Conservation (phyloP, 2,888 invertebrate species). For the Thymelicus sylvestris region DNA sequence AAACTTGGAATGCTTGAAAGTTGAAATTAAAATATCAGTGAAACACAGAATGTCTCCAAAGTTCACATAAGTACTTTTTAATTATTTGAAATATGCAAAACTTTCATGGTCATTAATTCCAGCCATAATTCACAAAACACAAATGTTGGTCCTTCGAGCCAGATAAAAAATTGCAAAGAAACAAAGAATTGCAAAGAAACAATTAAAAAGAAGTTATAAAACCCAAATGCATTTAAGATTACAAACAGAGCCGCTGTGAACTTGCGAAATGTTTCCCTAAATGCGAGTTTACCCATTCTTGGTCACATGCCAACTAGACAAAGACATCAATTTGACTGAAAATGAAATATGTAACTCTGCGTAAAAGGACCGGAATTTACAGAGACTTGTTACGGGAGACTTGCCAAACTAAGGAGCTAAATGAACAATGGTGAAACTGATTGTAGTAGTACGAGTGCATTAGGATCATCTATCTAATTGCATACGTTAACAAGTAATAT, state of each 20-base stretch:
- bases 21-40: too few relatives aligned
- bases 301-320: conserved; percentile 35
- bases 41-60: too few relatives aligned
- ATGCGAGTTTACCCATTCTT: conserved; percentile 31
- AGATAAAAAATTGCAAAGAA: background rate
- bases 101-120: background rate
- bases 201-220: conserved; percentile 16
- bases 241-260: conserved; percentile 25
- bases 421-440: conserved; percentile 12
- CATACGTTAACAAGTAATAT: too few relatives aligned
- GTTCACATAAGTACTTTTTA: background rate
- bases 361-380: conserved; percentile 36
- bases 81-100: background rate
- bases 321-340: conserved; percentile 36
- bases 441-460: background rate
- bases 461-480: too few relatives aligned
- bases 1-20: too few relatives aligned
- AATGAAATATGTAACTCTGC: conserved; percentile 35
- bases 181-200: background rate
- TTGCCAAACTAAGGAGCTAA: conserved; percentile 23
- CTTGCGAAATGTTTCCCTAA: conserved; percentile 25
- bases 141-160: conserved; percentile 1
- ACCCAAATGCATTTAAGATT: conserved; percentile 24
- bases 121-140: background rate
- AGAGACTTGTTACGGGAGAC: conserved; percentile 20